Base-by-base conservation (phyloP, 2,113 vertebrate species). In the Gymnocephalus cernua region DNA sequence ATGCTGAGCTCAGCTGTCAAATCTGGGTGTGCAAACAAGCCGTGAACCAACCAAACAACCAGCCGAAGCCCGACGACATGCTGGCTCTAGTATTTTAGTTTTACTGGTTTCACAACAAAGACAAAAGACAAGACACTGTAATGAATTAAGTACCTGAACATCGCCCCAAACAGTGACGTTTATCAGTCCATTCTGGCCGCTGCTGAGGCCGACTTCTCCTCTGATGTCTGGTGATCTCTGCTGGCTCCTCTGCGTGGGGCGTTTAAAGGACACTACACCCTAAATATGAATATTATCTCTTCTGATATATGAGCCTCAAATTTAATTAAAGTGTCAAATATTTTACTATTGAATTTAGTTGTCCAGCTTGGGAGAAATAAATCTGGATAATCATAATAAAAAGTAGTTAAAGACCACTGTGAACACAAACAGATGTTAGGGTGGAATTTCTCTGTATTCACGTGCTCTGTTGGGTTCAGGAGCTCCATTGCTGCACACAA, bases 1-100 rank as follows among this genome's bases (percentile, higher is more conserved):
- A 65, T 76, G 82, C 71, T 76, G 88, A 74, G 74, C 74, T 85
- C 89, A 90, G 88, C 90, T 87, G 88, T 90, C 89, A 87, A 75
- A 91, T 47, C 78, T 83, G 87, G 89, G 82, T 82, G 83, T 83
- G 80, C 61, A 73, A 59, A 64, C 59, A 9, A 71, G 18, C 45
- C 64, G 6, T 0, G 70, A 6, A 16, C 7, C 45, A 44, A 57
- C 6, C 19, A 51, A 48, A 57, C 67, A 23, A 59, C 1, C 10
- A 23, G 25, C 38, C 11, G 1, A 2, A 19, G 21, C 14, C 14
- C 23, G 11, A 3, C 16, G 32, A 69, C 61, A 21, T 0, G 58
- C 8, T 27, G 16, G 7, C 2, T 32, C 27, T 6, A 0, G 1
- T 0, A 0, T 51, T 27, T 62, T 2, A 0, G 0, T 8, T 44